These are phyloP conservation scores for Micromys minutus DNA, from an alignment of 2,113 vertebrate species.

Conservation along the genomic window DNA sequence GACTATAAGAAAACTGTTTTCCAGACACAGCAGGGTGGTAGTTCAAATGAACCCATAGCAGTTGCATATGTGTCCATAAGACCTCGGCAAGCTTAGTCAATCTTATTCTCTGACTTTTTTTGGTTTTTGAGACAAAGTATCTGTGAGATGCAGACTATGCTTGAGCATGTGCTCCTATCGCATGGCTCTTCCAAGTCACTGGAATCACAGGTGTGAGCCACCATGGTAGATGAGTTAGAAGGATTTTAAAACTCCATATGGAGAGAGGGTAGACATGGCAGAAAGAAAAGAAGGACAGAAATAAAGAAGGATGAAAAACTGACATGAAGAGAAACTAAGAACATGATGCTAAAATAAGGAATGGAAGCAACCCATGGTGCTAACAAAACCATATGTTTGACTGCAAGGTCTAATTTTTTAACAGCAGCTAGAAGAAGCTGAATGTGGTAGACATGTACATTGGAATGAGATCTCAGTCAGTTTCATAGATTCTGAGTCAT, in stretches of 20 bases:
- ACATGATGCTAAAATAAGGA: neutral
- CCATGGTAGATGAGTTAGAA: neutral
- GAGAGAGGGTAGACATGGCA: neutral
- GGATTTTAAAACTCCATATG: neutral
- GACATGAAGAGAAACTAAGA: neutral
- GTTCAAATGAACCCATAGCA: neutral
- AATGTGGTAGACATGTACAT: neutral
- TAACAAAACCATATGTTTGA: neutral
- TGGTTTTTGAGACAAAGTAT: neutral
- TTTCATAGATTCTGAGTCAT: neutral
- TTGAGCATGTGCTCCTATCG: neutral
- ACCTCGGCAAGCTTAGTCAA: neutral
- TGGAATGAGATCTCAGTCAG: neutral
- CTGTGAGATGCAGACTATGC: neutral
- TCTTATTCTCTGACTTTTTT: neutral
- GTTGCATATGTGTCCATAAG: neutral
- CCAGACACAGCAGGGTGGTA: neutral
- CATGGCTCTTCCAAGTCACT: neutral
- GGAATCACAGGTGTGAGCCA: neutral
- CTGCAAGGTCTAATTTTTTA: neutral
- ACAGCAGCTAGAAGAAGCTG: neutral
- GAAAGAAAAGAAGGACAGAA: neutral
- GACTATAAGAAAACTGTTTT: neutral
- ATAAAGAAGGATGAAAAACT: neutral
- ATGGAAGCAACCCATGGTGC: neutral